These are phyloP conservation scores for Sturmia bella DNA, from an alignment of 2,888 invertebrate species.

Conservation along the genomic window DNA sequence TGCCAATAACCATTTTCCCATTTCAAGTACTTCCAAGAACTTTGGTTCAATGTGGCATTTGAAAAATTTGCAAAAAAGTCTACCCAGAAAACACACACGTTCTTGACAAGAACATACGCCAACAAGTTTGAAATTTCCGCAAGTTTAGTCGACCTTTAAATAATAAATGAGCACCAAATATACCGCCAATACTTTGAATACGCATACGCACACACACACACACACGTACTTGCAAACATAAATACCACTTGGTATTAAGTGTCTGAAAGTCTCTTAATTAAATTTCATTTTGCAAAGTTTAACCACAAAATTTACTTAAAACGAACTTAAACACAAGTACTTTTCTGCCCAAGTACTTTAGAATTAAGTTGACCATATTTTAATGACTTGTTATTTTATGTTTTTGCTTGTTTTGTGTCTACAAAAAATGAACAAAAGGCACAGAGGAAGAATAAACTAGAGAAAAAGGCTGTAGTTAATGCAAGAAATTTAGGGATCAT, in stretches of 20 bases:
- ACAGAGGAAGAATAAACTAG: neutral
- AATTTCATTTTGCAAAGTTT: constrained; percentile 67
- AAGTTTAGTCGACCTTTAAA: constrained; percentile 29
- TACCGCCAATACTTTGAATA: neutral
- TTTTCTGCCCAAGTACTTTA: constrained; percentile 57
- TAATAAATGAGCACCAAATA: constrained; percentile 6
- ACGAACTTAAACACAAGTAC: constrained; percentile 58
- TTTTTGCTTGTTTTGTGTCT: constrained; percentile 28
- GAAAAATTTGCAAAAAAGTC: neutral
- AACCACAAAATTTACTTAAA: constrained; percentile 68
- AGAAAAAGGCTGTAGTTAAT: neutral
- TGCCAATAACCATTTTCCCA: too few relatives aligned
- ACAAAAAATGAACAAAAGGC: neutral
- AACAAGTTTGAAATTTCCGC: constrained; percentile 19
- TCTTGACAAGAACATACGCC: constrained; percentile 17
- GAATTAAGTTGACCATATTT: constrained; percentile 63
- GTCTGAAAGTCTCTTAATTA: constrained; percentile 68
- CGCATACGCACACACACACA: neutral
- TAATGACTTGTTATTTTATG: constrained; percentile 58
- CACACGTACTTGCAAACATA: constrained; percentile 14
- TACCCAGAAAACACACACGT: constrained; percentile 21
- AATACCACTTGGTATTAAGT: constrained; percentile 61
- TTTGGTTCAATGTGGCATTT: constrained; percentile 35
- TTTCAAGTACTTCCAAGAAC: constrained; percentile 45
- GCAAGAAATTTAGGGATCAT: neutral